Evolutionary conservation across 2,888 invertebrate genomes (phyloP).

Genomic region (Nymphalis urticae): DNA sequence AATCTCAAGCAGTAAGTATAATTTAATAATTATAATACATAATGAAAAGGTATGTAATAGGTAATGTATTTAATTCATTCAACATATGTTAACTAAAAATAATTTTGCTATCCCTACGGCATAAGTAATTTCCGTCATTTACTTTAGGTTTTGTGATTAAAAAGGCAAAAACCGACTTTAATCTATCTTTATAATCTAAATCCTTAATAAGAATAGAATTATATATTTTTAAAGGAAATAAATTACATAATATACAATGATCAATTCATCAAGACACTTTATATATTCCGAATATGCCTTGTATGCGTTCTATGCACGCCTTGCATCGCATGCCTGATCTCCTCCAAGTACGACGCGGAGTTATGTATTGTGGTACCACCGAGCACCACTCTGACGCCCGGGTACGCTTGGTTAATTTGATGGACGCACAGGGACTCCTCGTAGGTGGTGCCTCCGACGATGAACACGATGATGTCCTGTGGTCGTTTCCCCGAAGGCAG

Average conservation of each 20-base stretch:
- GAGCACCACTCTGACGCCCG: constrained; percentile 88
- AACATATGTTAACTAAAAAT: no score
- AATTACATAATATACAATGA: background rate
- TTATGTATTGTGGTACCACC: constrained; percentile 97
- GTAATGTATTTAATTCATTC: no score
- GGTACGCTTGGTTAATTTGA: constrained; percentile 85
- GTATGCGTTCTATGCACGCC: constrained; percentile 85
- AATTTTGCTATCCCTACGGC: no score
- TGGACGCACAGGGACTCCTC: constrained; percentile 95
- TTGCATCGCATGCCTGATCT: constrained; percentile 85
- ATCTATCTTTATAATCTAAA: no score
- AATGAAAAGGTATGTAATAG: no score
- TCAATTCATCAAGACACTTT: constrained; percentile 19
- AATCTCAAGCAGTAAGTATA: no score
- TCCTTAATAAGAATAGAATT: no score
- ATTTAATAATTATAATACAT: no score
- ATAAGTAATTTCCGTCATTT: no score
- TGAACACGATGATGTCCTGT: constrained; percentile 97
- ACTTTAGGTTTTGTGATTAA: no score
- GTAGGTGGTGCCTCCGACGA: constrained; percentile 97
- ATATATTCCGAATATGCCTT: constrained; percentile 74
- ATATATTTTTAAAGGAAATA: no score
- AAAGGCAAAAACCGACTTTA: no score
- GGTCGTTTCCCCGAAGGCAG: constrained; percentile 82
- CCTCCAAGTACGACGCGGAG: constrained; percentile 89